phyloP scores from a whole-genome alignment of 2,797 vertebrate genomes.

The Danio aesculapii region DNA sequence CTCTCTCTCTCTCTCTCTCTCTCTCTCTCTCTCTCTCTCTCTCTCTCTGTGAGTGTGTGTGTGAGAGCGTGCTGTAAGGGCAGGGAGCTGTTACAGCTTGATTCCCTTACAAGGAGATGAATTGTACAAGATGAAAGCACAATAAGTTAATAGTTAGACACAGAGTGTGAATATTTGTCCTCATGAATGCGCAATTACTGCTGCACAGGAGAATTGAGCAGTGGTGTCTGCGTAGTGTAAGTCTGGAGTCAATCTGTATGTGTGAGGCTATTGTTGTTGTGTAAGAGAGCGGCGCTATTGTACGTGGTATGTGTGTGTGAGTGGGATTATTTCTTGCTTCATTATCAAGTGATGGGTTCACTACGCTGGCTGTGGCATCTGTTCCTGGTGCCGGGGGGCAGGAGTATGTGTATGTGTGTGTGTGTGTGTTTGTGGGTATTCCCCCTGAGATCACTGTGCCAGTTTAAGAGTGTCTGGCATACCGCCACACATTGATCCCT shows the following conservation, averaged over 20 bases:
- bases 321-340: conserved; percentile 43
- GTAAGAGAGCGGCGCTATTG: conserved; percentile 29
- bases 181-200: conserved; percentile 20
- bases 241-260: not conserved
- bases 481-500: conserved; percentile 56
- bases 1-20: not conserved
- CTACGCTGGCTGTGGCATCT: conserved; percentile 50
- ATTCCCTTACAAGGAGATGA: conserved; percentile 40
- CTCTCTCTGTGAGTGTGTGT: not conserved
- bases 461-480: conserved; percentile 67
- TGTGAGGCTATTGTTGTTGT: conserved; percentile 34
- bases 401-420: conserved; percentile 41
- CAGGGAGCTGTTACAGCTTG: conserved; percentile 26
- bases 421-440: conserved; percentile 45
- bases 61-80: conserved; percentile 20
- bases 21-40: not conserved
- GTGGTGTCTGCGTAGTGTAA: not conserved
- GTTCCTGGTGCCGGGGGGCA: conserved; percentile 45
- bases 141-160: conserved; percentile 24
- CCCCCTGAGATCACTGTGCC: conserved; percentile 62
- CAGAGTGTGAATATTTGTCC: not conserved
- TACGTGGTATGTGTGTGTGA: conserved; percentile 30
- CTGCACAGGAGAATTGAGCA: not conserved
- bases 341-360: conserved; percentile 43
- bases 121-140: conserved; percentile 40